Evolutionary conservation across 2,888 invertebrate genomes (phyloP), one percentile per base, ranked within the genome.

Genomic region (Pyrgus malvae): DNA sequence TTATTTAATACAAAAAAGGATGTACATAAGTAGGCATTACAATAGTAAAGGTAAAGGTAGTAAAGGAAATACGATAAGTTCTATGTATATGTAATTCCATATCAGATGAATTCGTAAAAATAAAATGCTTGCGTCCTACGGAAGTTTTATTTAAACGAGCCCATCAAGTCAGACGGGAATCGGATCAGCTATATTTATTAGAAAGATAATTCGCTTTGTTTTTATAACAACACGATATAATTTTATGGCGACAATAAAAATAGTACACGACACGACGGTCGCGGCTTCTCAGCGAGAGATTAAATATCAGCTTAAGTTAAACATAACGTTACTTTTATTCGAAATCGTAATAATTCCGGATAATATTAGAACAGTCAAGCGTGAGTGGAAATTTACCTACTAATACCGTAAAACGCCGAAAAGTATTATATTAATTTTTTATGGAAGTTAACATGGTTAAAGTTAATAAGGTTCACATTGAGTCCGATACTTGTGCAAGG

Each of bases 181-280:
- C 38, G 35, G 38, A 53, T 53, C 45, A 29, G 45, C 29, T 29
- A 53, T 29, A 53, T 53, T 38, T 45, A 45, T 53, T 38, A 29
- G 53, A 53, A 53, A 53, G 45, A 53, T 45, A 53, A 53, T 53
- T 53, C 38, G 53, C 53, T 45, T 53, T 53, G 53, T 53, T 53
- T 53, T 53, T 53, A 53, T 53, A 46, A 40, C 44, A 42, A 27
- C 45, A 53, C 23, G 45, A 29, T 53, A 53, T 53, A 53, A 40
- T 53, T 53, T 53, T 44, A 53, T 45, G 27, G 29, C 31, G 53
- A 45, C 31, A 46, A 46, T 53, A 53, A 53, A 53, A 45, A 45
- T 38, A 40, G 38, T 45, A 37, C 45, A 53, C 37, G 31, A 14
- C 38, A 11, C 29, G 29, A 11, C 29, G 29, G 21, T 38, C 53